Conservation (phyloP, 2,888 invertebrate species). For the Rhimphoctona megacephalus region DNA sequence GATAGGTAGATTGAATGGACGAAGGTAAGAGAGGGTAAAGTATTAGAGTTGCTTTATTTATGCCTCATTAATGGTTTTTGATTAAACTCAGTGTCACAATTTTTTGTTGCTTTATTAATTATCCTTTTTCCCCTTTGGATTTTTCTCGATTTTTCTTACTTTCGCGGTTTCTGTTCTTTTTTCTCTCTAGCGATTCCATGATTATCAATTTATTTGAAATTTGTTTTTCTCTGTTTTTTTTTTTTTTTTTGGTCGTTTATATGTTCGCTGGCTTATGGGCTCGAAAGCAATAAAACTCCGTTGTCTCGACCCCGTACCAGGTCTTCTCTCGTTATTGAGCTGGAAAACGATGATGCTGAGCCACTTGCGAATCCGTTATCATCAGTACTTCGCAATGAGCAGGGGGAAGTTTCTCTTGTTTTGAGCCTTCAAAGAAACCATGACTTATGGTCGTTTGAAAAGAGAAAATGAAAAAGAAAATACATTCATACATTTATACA, state of each 20-base stretch:
- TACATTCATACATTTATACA: not conserved
- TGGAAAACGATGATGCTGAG: conserved; percentile 37
- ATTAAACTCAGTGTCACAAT: not conserved
- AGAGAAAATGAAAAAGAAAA: not conserved
- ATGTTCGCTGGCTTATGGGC: conserved; percentile 15
- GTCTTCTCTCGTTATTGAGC: conserved; percentile 55
- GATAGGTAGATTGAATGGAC: not conserved
- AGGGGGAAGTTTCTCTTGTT: conserved; percentile 51
- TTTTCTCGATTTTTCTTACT: conserved; percentile 57
- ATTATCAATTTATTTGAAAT: conserved; percentile 48
- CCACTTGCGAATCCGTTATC: conserved; percentile 63
- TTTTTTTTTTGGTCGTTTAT: conserved; percentile 4
- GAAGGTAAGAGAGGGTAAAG: conserved; percentile 8
- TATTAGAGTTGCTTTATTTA: not conserved
- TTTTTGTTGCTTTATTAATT: not conserved
- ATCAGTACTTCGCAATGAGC: conserved; percentile 32
- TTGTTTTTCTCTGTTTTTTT: conserved; percentile 25
- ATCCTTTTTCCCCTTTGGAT: conserved; percentile 6
- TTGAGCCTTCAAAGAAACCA: conserved; percentile 7
- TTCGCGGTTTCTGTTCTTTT: not conserved
- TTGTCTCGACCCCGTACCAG: conserved; percentile 63
- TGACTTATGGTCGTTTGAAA: conserved; percentile 4
- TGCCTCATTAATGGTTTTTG: not conserved
- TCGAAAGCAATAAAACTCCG: conserved; percentile 60
- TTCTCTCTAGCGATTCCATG: not conserved